Evolutionary conservation across 2,113 vertebrate genomes (phyloP), one percentile per base, ranked within the genome.

Genomic region (Ophiodon elongatus): DNA sequence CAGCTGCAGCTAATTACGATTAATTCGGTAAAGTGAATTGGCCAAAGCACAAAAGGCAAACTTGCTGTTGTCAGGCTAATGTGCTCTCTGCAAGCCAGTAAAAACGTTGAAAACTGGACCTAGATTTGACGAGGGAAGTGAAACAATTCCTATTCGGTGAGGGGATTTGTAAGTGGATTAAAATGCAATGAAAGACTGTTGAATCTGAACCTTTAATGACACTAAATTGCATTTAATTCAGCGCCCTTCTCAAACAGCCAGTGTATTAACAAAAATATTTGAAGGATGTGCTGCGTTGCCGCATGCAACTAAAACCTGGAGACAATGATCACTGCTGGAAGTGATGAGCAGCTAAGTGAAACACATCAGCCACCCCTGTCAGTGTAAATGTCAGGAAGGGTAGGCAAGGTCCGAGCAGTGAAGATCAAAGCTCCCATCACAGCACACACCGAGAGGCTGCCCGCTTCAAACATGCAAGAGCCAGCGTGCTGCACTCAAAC

Each of bases 361-460:
- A 47, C 70, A 33, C 75, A 67, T 68, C 71, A 33, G 68, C 11
- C 11, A 19, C n/a, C 45, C 9, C 41, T 43, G 62, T 50, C 65
- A 43, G 19, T 29, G 25, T 14, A 6, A 72, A 47, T 31, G 78
- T 64, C 39, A 35, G 50, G 2, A 59, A 17, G 60, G 62, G 31
- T 43, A 65, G 67, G 82, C 29, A 13, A 87, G 80, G 77, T 78
- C 65, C 67, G 57, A 78, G 69, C n/a, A 56, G 57, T 0, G 73
- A 56, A n/a, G 71, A 79, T 85, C 79, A 82, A 79, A 87, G 75
- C 66, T 47, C 5, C 69, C 37, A 37, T 74, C 59, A 47, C 21
- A 19, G 43, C n/a, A n/a, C 14, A 0, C 69, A 41, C 11, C 4
- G 68, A 78, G 47, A 74, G 43, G 27, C 67, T 37, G 76, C n/a